Percentiles rank a stretch among this genome's conserved stretches.
Evolutionary conservation across 2,888 invertebrate genomes (phyloP).

Genomic region (Netelia virgata): DNA sequence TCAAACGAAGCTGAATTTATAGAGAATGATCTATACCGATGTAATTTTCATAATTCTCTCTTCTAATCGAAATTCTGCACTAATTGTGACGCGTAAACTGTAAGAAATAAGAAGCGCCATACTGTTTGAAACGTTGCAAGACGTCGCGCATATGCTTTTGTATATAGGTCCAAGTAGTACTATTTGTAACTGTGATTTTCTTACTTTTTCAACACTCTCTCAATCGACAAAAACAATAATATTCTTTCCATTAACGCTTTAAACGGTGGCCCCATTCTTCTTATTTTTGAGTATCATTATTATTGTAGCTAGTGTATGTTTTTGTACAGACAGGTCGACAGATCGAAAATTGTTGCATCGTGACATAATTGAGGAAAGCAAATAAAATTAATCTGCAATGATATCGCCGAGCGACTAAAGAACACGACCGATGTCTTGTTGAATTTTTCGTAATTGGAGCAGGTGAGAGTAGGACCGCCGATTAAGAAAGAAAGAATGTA

Average conservation of each 20-base stretch:
- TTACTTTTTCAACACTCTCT: too few relatives aligned
- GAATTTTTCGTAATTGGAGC: slow-evolving; percentile 33
- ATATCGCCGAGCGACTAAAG: too few relatives aligned
- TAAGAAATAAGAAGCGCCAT: too few relatives aligned
- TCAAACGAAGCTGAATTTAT: too few relatives aligned
- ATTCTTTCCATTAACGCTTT: slow-evolving; percentile 12
- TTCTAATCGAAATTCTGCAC: too few relatives aligned
- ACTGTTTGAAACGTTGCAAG: too few relatives aligned
- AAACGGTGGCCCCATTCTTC: neutral
- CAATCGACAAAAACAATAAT: slow-evolving; percentile 6
- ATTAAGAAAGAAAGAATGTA: slow-evolving; percentile 17
- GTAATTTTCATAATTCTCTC: too few relatives aligned
- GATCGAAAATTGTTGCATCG: slow-evolving; percentile 24
- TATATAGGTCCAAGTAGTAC: too few relatives aligned
- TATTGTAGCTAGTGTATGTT: neutral
- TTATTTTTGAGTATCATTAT: neutral
- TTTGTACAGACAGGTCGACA: slow-evolving; percentile 7
- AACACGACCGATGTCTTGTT: neutral
- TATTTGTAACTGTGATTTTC: too few relatives aligned
- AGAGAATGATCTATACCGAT: too few relatives aligned
- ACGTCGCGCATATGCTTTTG: too few relatives aligned
- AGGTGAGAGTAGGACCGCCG: neutral
- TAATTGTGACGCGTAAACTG: too few relatives aligned
- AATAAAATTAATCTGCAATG: neutral
- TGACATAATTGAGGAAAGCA: neutral